Conservation (phyloP, 1,140 invertebrate genomes). For the Hydropsyche tenuis region DNA sequence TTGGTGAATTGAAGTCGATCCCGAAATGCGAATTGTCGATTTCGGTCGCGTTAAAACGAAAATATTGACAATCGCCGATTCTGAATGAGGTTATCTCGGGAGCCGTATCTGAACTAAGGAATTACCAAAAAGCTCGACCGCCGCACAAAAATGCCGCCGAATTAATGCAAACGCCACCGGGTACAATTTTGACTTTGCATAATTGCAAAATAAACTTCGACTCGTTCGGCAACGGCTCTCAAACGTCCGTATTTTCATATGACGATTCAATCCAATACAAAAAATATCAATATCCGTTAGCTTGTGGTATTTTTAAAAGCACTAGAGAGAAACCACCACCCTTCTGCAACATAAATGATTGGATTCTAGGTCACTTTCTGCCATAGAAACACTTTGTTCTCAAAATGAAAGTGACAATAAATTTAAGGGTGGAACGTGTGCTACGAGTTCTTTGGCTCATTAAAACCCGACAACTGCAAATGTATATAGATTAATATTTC, state of each 20-base stretch:
- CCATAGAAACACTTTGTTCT: background rate
- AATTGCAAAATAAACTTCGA: slow-evolving; percentile 38
- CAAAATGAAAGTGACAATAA: slow-evolving; percentile 1
- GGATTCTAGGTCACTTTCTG: background rate
- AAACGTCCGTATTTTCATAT: slow-evolving; percentile 12
- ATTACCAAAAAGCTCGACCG: slow-evolving; percentile 30
- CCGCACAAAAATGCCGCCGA: slow-evolving; percentile 28
- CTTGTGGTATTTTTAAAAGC: background rate
- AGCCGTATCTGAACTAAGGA: slow-evolving; percentile 17
- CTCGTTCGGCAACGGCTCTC: background rate
- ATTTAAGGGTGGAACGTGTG: background rate
- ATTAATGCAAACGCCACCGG: slow-evolving; percentile 39
- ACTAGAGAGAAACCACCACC: background rate
- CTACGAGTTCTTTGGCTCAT: no score
- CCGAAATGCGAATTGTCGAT: no score
- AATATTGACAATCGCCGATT: background rate
- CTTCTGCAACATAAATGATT: background rate
- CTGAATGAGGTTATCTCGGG: background rate
- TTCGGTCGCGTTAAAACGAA: background rate
- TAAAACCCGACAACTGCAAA: background rate
- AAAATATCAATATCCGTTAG: background rate
- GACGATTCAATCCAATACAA: background rate
- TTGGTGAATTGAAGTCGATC: no score
- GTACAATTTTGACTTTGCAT: slow-evolving; percentile 40
- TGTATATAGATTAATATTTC: background rate